These are phyloP conservation scores for Erythrolamprus reginae DNA, from an alignment of 2,113 vertebrate genomes.

Conservation along the genomic window DNA sequence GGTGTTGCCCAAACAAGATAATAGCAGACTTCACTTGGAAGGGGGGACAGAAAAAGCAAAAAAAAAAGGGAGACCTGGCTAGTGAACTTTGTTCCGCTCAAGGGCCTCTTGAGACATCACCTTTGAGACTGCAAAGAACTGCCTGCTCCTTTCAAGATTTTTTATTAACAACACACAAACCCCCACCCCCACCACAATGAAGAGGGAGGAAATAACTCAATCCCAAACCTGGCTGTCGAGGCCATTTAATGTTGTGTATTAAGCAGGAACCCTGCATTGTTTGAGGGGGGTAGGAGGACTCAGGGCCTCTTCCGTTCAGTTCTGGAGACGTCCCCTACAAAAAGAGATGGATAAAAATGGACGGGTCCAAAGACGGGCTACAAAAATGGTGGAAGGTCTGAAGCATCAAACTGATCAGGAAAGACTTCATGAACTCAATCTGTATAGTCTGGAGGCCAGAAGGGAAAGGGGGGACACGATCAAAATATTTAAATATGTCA, in stretches of 20 bases:
- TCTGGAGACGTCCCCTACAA: too few relatives aligned
- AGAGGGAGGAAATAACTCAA: constrained; percentile 13
- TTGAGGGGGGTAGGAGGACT: too few relatives aligned
- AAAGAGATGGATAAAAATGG: too few relatives aligned
- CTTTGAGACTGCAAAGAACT: constrained; percentile 11
- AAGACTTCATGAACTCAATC: too few relatives aligned
- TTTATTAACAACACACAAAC: constrained; percentile 20
- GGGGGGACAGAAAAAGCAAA: background rate
- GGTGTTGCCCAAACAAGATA: constrained; percentile 55
- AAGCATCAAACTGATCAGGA: too few relatives aligned
- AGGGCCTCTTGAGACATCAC: constrained; percentile 35
- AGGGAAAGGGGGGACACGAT: too few relatives aligned
- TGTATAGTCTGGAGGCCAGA: too few relatives aligned
- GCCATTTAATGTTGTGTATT: constrained; percentile 3
- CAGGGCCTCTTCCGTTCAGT: too few relatives aligned
- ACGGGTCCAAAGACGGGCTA: too few relatives aligned
- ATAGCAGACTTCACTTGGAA: constrained; percentile 29
- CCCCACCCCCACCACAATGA: constrained; percentile 29
- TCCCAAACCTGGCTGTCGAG: background rate
- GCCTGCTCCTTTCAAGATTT: background rate
- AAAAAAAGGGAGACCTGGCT: background rate
- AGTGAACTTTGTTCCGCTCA: constrained; percentile 44
- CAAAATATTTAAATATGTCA: too few relatives aligned
- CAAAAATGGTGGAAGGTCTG: too few relatives aligned
- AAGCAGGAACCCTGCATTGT: background rate